These are phyloP conservation scores for Tylochromis polylepis DNA, from an alignment of 2,113 vertebrate species.

Conservation along the genomic window DNA sequence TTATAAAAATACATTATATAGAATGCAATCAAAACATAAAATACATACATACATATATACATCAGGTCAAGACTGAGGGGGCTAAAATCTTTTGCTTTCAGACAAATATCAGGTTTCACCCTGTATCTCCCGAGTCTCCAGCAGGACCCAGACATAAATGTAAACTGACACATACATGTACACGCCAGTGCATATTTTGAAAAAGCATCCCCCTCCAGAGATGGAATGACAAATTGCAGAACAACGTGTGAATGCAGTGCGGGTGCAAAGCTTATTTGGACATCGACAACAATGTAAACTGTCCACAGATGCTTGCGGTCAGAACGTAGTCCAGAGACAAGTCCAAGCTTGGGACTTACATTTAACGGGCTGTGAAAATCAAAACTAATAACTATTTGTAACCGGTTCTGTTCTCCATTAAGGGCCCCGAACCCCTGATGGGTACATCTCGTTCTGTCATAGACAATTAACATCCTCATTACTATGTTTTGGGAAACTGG, in stretches of 20 bases:
- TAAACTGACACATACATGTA: constrained; percentile 53
- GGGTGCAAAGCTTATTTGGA: constrained; percentile 34
- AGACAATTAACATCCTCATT: constrained; percentile 76
- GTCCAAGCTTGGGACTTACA: not conserved
- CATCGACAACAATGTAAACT: constrained; percentile 21
- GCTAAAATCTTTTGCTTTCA: constrained; percentile 12
- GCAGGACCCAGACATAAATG: constrained; percentile 47
- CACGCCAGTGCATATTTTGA: constrained; percentile 43
- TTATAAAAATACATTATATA: not conserved
- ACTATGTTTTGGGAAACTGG: constrained; percentile 62
- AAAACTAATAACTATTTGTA: constrained; percentile 45
- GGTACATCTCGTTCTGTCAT: constrained; percentile 68
- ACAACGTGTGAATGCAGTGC: constrained; percentile 25
- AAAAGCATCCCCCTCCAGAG: constrained; percentile 20
- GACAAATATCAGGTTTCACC: constrained; percentile 48
- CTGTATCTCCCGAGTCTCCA: constrained; percentile 33
- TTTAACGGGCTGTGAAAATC: constrained; percentile 52
- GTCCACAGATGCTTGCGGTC: constrained; percentile 14
- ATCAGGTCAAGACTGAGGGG: not conserved
- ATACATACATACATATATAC: not conserved
- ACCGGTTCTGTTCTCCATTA: constrained; percentile 50
- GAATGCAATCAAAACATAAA: not conserved
- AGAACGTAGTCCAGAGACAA: constrained; percentile 9
- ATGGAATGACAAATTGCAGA: constrained; percentile 43
- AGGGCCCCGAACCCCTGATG: constrained; percentile 46